Evolutionary conservation across 2,888 invertebrate species (phyloP).

Genomic region (Drosophila niveifrons): DNA sequence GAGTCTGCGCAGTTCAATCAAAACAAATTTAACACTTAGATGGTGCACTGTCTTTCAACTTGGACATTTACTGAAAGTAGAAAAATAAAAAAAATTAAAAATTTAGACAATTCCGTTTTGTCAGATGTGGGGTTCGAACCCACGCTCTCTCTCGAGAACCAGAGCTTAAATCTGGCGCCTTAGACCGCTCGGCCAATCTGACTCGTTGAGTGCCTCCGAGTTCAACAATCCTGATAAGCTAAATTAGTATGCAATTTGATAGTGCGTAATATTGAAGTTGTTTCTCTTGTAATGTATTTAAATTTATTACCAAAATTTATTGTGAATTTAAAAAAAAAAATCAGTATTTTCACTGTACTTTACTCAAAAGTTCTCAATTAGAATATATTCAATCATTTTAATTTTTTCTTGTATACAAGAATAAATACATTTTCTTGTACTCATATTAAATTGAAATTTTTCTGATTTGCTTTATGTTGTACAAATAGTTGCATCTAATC

Average conservation of each 20-base stretch:
- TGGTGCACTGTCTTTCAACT: slow-evolving; percentile 9
- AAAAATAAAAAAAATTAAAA: not conserved
- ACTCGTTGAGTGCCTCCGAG: not conserved
- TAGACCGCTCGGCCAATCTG: not conserved
- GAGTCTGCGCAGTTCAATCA: slow-evolving; percentile 57
- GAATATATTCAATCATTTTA: no score
- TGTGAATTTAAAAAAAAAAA: no score
- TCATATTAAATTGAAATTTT: not conserved
- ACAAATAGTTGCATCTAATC: not conserved
- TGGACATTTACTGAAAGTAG: slow-evolving; percentile 27
- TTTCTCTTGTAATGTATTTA: no score
- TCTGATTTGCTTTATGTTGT: not conserved
- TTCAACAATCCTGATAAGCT: not conserved
- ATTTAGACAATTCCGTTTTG: not conserved
- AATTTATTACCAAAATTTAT: no score
- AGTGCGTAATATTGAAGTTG: no score
- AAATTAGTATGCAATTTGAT: no score
- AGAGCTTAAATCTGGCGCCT: slow-evolving; percentile 1
- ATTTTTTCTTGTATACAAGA: no score
- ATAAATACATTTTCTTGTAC: no score
- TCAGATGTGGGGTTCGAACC: not conserved
- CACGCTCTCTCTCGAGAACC: not conserved
- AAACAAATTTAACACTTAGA: slow-evolving; percentile 59
- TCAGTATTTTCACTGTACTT: no score
- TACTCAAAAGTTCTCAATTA: no score